phyloP scores from a whole-genome alignment of 2,113 vertebrate genomes.

The Pterocles orientalis region DNA sequence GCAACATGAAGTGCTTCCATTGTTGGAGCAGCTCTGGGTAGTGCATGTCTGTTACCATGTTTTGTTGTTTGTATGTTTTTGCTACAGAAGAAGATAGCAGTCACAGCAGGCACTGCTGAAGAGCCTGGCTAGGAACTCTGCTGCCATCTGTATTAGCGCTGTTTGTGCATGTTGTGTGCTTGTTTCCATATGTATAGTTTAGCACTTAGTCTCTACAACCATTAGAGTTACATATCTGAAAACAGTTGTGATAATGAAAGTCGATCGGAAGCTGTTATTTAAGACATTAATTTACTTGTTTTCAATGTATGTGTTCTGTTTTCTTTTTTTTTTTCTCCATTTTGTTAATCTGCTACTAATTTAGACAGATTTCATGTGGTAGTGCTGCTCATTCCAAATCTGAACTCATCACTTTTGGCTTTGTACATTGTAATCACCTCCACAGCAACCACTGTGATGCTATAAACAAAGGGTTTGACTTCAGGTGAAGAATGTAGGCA shows the following conservation, averaged over 20 bases:
- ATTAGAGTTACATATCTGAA: not conserved
- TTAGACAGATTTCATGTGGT: not conserved
- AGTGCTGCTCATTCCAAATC: not conserved
- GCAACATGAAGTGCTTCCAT: not conserved
- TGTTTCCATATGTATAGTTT: not conserved
- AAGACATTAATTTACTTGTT: not conserved
- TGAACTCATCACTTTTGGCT: slow-evolving; percentile 27
- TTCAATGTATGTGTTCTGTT: not conserved
- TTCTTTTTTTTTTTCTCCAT: rapidly evolving
- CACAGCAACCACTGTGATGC: slow-evolving; percentile 38
- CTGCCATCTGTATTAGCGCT: not conserved
- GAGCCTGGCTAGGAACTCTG: not conserved
- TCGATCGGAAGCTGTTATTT: not conserved
- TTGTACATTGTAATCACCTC: not conserved
- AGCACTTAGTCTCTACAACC: not conserved
- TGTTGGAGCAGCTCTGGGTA: not conserved
- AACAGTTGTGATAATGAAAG: not conserved
- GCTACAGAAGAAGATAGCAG: not conserved
- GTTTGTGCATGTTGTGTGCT: not conserved
- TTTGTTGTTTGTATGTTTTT: not conserved
- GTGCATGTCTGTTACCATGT: not conserved
- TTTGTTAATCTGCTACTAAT: not conserved
- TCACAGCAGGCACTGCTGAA: not conserved
- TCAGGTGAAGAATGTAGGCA: slow-evolving; percentile 57
- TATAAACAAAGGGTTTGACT: slow-evolving; percentile 49